Percentiles rank a stretch among this genome's conserved stretches.
These are phyloP conservation scores for Sinodicranocentrus sp. DNA, from an alignment of 2,888 invertebrate genomes.

Conservation along the genomic window DNA sequence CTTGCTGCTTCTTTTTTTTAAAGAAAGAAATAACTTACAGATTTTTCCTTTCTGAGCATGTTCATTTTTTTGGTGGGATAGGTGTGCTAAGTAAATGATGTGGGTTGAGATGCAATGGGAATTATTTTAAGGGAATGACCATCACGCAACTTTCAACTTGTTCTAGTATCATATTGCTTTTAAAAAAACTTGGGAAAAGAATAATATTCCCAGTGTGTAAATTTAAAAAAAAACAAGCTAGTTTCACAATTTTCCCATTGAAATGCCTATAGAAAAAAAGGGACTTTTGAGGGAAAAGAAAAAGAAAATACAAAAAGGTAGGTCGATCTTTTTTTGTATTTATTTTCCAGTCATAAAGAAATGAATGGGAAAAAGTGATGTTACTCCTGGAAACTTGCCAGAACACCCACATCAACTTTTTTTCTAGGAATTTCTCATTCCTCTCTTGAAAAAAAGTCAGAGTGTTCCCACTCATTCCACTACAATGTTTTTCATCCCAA, in stretches of 20 bases:
- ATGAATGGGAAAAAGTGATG: background rate
- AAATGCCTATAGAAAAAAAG: background rate
- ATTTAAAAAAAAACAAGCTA: too few species aligned
- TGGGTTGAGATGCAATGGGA: conserved; percentile 21
- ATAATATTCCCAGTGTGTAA: too few species aligned
- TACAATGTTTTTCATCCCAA: too few species aligned
- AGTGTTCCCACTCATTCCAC: too few species aligned
- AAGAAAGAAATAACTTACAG: background rate
- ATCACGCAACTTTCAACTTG: conserved; percentile 15
- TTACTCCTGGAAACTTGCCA: background rate
- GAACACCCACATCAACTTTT: too few species aligned
- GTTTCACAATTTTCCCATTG: too few species aligned
- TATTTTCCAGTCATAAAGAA: conserved; percentile 2
- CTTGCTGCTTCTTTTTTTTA: background rate
- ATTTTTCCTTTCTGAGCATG: conserved; percentile 14
- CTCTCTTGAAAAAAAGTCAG: too few species aligned
- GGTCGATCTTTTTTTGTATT: background rate
- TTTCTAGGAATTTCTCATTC: too few species aligned
- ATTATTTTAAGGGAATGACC: conserved; percentile 26
- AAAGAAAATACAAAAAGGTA: background rate
- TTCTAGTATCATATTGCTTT: too few species aligned
- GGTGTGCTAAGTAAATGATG: conserved; percentile 18
- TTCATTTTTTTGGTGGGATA: background rate
- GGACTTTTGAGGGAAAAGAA: background rate
- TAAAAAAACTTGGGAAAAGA: too few species aligned